Evolutionary conservation across 2,797 vertebrate species (phyloP), one percentile per base, ranked within the genome.

Genomic region (Mionectes olivaceus): DNA sequence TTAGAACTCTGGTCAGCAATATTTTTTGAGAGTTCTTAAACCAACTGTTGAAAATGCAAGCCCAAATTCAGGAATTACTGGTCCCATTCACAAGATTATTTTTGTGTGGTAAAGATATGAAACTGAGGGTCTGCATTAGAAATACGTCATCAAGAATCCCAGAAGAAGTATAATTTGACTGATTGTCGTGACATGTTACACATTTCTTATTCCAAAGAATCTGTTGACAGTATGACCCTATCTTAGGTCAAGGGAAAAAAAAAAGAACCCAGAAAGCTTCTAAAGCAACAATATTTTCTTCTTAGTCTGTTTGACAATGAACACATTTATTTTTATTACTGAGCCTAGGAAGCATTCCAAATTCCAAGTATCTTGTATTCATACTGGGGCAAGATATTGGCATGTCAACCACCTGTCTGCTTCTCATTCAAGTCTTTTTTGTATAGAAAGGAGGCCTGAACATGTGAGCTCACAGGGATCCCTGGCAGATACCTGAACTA

Each of bases 211-310:
- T 63, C 18, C 32, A 68, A 67, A 37, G 22, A 77, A 46, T 53
- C 13, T 47, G 68, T 78, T 80, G 50, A 57, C 12, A 37, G 13
- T 4, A 5, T 50, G 10, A 2, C 7, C 22, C 13, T 55, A 7
- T 47, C 41, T 74, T 47, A 64, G 13, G 57, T 41, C 12, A 93
- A 64, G n/a, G n/a, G 27, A 37, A 37, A 22, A 32, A 21, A 46
- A 52, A 73, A 50, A 16, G 0, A 65, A 11, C 1, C 0, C 1
- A 7, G 9, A 37, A 56, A 44, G 5, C 60, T 76, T 67, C 46
- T 79, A 55, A 71, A 71, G 24, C 5, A 69, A 19, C 8, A 70
- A 3, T 30, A 35, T 77, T 78, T 68, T 84, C 8, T 77, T 79
- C 32, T 61, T 53, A 50, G 19, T 60, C 12, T 52, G 5, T 60